Conservation (phyloP, 2,797 vertebrate genomes). For the Pangasius djambal region DNA sequence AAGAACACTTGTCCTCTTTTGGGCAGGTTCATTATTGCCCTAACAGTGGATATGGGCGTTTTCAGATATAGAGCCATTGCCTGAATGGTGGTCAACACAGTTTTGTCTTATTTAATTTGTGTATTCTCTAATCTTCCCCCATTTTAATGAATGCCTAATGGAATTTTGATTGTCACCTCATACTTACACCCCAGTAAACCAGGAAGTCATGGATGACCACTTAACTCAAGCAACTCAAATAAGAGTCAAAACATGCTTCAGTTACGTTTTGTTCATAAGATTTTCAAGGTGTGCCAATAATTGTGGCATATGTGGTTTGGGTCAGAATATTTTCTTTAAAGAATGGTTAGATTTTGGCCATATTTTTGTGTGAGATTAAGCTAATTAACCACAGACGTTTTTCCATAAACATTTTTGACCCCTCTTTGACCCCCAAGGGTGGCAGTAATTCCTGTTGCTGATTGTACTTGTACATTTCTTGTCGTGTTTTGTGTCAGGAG, state of each 20-base stretch:
- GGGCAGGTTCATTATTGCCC: neutral
- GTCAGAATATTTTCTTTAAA: neutral
- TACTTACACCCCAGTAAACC: neutral
- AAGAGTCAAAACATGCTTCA: slow-evolving; percentile 5
- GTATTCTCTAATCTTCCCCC: neutral
- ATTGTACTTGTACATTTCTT: neutral
- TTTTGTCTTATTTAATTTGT: neutral
- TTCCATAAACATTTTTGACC: neutral
- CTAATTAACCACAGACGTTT: neutral
- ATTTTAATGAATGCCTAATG: neutral
- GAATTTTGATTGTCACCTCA: neutral
- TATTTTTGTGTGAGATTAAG: neutral
- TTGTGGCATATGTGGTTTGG: neutral
- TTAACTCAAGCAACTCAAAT: neutral
- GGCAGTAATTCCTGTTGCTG: too few relatives aligned
- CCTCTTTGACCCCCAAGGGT: neutral
- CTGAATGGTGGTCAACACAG: neutral
- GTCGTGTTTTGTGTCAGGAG: neutral
- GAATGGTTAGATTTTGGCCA: neutral
- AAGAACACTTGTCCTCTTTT: neutral
- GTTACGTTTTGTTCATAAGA: neutral
- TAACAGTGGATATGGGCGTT: neutral
- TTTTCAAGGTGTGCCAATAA: neutral
- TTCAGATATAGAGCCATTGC: neutral
- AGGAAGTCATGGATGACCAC: neutral